Base-by-base conservation (phyloP, 2,888 invertebrate species). In the Acronicta psi region DNA sequence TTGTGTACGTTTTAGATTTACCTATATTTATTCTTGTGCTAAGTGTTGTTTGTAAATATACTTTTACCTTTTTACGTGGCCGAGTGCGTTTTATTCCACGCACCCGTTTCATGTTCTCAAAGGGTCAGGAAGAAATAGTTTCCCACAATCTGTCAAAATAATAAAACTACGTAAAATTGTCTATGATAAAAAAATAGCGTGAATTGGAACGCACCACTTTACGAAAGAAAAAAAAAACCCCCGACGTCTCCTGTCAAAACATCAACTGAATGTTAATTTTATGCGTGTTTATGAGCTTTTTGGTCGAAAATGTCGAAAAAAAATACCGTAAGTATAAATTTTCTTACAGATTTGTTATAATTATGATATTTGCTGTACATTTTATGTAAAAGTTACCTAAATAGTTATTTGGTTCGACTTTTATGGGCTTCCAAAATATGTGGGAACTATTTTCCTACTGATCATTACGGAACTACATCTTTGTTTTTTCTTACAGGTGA, bases 401-500 rank as follows among this genome's bases (percentile, higher is more conserved):
- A 45, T 45, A 45, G 45, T 45, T 45, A 45, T 45, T 45, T 45
- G 45, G 45, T 45, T 34, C 45, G 45, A 45, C 34, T 45, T 45
- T 25, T 25, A 25, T 9, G 25, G 25, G 25, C 25, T 25, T 25
- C 25, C 25, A 25, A 34, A 45, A 45, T 45, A 45, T 36, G 45
- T 45, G 45, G 34, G 45, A 45, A 45, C 45, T 45, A 45, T 36
- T 46, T 46, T 46, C 45, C 36, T 46, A 46, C 45, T 46, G 45
- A 36, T 46, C 45, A 46, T 46, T 46, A 46, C 36, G 45, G 45
- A 46, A 46, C 45, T 36, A 46, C 36, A 46, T 46, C 45, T 46
- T 46, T 46, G 45, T 46, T 36, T 46, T 46, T 46, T 46, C 45
- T 46, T 46, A 46, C 45, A 46, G 45, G 45, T 46, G 45, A 46